A percentile compares a stretch with the other conserved stretches of the same genome.
Conservation (phyloP, 2,797 vertebrate genomes). For the Gobionotothen gibberifrons region DNA sequence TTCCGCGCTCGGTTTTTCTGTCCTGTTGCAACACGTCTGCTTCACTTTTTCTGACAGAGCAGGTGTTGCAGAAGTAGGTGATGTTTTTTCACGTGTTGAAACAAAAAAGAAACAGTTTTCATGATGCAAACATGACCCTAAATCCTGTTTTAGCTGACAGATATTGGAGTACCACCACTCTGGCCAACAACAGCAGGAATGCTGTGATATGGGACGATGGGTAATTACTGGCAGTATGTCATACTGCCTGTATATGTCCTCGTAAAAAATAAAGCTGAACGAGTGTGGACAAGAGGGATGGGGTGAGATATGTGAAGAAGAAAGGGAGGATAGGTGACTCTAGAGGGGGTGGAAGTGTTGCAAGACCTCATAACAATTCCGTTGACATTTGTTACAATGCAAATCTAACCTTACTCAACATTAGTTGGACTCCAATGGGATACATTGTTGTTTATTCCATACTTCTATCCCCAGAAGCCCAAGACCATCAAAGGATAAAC, state of each 20-base stretch:
- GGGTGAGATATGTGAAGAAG: slow-evolving; percentile 54
- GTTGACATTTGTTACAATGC: neutral
- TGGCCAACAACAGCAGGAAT: slow-evolving; percentile 51
- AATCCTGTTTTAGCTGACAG: slow-evolving; percentile 68
- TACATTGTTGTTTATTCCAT: neutral
- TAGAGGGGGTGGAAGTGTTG: neutral
- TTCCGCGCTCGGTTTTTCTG: slow-evolving; percentile 32
- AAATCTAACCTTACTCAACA: neutral
- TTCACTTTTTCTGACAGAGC: slow-evolving; percentile 46
- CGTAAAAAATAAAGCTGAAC: slow-evolving; percentile 73
- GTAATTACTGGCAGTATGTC: slow-evolving; percentile 67
- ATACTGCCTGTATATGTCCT: slow-evolving; percentile 71
- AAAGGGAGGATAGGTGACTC: slow-evolving; percentile 26
- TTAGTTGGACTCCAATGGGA: neutral
- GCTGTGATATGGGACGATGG: slow-evolving; percentile 49
- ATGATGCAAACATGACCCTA: slow-evolving; percentile 47
- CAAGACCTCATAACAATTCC: neutral
- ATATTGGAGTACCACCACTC: slow-evolving; percentile 48
- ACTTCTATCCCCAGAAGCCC: neutral
- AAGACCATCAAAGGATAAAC: neutral
- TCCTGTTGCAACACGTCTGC: slow-evolving; percentile 31
- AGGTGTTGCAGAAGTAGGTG: slow-evolving; percentile 24
- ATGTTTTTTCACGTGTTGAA: slow-evolving; percentile 18
- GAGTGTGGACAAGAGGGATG: slow-evolving; percentile 56
- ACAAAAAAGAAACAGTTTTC: slow-evolving; percentile 33